These are phyloP conservation scores for Eupithecia dodoneata DNA, from an alignment of 2,888 invertebrate genomes.

Conservation along the genomic window DNA sequence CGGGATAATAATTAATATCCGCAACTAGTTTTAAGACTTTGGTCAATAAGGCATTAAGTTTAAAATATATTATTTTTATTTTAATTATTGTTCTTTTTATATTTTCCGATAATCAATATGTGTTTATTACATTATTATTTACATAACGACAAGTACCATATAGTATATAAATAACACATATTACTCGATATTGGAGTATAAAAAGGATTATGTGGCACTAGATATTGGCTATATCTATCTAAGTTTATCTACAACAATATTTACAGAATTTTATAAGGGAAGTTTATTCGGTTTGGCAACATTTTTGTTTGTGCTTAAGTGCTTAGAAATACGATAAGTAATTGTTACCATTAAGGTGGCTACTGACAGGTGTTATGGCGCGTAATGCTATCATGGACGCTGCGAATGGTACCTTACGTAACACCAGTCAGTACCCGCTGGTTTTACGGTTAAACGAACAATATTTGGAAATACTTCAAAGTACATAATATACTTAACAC, in stretches of 20 bases:
- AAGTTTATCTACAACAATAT: constrained; percentile 71
- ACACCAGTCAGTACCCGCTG: no score
- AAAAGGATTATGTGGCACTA: constrained; percentile 72
- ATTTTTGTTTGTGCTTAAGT: constrained; percentile 33
- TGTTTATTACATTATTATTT: constrained; percentile 77
- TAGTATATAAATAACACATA: constrained; percentile 42
- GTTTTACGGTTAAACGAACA: no score
- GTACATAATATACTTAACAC: neutral
- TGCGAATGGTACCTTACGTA: no score
- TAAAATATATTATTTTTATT: constrained; percentile 78
- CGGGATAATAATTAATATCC: constrained; percentile 72
- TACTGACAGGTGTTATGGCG: no score
- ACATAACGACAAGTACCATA: constrained; percentile 58
- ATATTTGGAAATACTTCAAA: no score
- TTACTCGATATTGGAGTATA: constrained; percentile 57
- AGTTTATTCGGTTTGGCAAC: constrained; percentile 70
- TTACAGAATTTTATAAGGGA: constrained; percentile 63
- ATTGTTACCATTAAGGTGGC: no score
- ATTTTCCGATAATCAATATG: constrained; percentile 74
- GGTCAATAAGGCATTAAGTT: constrained; percentile 85
- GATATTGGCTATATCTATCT: constrained; percentile 64
- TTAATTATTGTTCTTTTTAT: constrained; percentile 83
- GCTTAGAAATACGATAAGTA: neutral
- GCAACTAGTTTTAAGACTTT: constrained; percentile 84
- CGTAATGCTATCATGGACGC: no score